Evolutionary conservation across 2,113 vertebrate genomes (phyloP).

Genomic region (Sylvilagus bachmani): DNA sequence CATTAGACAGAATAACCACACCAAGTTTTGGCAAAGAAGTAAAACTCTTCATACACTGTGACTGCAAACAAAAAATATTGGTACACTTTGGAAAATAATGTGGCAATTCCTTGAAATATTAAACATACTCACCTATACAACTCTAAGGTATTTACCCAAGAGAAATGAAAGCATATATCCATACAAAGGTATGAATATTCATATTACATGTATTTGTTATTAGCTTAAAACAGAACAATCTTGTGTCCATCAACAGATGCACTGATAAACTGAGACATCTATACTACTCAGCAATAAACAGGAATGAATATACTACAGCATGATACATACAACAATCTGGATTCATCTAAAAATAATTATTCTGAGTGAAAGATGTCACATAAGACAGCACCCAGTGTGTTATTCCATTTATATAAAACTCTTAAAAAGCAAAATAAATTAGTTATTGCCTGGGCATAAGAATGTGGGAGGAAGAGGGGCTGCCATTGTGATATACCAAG

Average conservation of each 20-base stretch:
- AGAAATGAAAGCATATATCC: background rate
- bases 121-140: background rate
- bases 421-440: conserved; percentile 56
- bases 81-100: background rate
- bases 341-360: conserved; percentile 12
- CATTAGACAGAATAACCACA: background rate
- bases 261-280: background rate
- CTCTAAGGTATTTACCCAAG: background rate
- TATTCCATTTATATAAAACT: conserved; percentile 42
- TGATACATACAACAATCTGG: background rate
- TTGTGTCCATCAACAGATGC: background rate
- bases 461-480: background rate
- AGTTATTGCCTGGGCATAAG: background rate
- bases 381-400: background rate
- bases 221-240: background rate
- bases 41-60: background rate
- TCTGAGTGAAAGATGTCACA: background rate
- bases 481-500: too few species aligned
- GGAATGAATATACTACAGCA: background rate
- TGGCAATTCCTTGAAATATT: background rate
- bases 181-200: background rate
- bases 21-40: background rate
- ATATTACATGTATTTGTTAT: background rate
- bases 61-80: background rate
- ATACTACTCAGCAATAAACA: background rate